These are phyloP conservation scores for Tanypteryx hageni DNA, from an alignment of 2,888 invertebrate species.

Conservation along the genomic window DNA sequence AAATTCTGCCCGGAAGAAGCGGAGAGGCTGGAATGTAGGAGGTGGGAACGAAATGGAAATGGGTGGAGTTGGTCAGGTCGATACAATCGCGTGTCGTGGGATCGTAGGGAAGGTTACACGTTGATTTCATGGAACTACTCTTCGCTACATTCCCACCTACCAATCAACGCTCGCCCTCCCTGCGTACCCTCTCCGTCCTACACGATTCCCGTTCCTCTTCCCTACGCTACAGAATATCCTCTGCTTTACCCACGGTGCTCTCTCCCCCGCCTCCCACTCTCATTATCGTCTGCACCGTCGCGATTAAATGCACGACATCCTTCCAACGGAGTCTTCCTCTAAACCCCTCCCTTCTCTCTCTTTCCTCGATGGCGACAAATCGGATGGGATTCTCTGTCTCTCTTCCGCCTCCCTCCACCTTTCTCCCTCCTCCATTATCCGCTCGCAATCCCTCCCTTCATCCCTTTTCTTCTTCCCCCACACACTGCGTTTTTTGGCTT, in stretches of 20 bases:
- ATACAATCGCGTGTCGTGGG: slow-evolving; percentile 43
- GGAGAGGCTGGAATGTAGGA: not conserved
- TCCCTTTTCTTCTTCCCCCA: not conserved
- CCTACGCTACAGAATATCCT: not conserved
- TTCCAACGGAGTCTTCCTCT: not conserved
- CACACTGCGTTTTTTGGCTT: not conserved
- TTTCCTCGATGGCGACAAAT: not conserved
- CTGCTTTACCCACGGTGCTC: not conserved
- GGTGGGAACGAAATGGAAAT: not conserved
- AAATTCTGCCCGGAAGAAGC: not conserved
- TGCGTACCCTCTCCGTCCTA: not conserved
- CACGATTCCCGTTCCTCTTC: not conserved
- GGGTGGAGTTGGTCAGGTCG: not conserved
- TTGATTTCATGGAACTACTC: slow-evolving; percentile 26
- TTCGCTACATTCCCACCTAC: not conserved
- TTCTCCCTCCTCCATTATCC: not conserved
- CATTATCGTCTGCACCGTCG: not conserved
- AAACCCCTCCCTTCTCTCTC: not conserved
- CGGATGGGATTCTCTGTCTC: not conserved
- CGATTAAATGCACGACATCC: not conserved
- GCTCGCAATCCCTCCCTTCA: not conserved
- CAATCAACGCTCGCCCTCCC: not conserved
- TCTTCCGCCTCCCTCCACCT: not conserved
- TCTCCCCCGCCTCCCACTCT: not conserved
- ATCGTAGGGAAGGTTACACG: not conserved